Evolutionary conservation across 92 coral and sea anemone species (phyloP).

Genomic region (Parazoanthus swiftii): DNA sequence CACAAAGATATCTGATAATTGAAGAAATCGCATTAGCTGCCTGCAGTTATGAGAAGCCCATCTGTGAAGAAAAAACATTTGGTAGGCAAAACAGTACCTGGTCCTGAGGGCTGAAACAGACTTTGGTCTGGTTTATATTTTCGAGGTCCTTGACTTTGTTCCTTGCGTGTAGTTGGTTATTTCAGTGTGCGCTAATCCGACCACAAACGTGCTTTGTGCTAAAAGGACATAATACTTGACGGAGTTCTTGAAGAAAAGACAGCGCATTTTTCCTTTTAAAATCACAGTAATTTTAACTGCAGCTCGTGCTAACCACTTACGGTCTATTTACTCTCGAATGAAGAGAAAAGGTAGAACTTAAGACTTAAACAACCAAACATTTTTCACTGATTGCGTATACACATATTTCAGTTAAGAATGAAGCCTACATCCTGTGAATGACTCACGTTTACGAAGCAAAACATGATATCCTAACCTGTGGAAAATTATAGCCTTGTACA

Average conservation of each 20-base stretch:
- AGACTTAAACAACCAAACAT: too few species aligned
- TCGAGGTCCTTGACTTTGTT: not conserved
- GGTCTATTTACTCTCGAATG: not conserved
- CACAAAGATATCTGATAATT: too few species aligned
- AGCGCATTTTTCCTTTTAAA: not conserved
- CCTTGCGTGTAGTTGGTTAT: not conserved
- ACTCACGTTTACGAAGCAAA: not conserved
- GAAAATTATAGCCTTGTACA: not conserved
- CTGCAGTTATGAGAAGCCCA: not conserved
- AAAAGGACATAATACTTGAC: not conserved
- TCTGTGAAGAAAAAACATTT: not conserved
- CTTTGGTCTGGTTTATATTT: constrained; percentile 9
- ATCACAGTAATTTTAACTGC: not conserved
- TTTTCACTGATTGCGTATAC: not conserved
- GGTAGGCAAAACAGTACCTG: not conserved
- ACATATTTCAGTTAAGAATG: not conserved
- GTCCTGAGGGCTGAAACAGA: not conserved
- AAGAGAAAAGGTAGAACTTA: not conserved
- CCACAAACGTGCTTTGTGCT: not conserved
- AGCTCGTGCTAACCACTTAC: too few species aligned
- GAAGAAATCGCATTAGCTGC: not conserved
- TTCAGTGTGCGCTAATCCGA: not conserved
- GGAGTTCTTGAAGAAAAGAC: not conserved
- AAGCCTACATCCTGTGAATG: not conserved
- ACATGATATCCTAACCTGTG: not conserved